Evolutionary conservation across 2,888 invertebrate genomes (phyloP), one percentile per base, ranked within the genome.

Genomic region (Smittia aterrima): DNA sequence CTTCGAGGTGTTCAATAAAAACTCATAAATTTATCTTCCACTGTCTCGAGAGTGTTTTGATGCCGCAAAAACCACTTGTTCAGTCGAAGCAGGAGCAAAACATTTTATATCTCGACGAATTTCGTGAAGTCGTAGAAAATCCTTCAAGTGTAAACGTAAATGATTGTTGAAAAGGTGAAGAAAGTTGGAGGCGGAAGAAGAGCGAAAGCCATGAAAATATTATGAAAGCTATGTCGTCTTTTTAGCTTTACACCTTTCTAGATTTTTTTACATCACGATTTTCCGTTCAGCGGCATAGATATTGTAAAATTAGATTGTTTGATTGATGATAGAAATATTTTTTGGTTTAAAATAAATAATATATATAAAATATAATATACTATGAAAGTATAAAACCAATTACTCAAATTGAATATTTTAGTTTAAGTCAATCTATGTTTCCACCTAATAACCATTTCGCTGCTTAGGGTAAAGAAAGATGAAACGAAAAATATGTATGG

Each of bases 401-500:
- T n/a, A n/a, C n/a, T n/a, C n/a, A n/a, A n/a, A n/a, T n/a, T n/a
- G n/a, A n/a, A n/a, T n/a, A n/a, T n/a, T n/a, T n/a, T n/a, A 47
- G 11, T 47, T 32, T n/a, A 11, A 47, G 47, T 47, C 47, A 6
- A 11, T 22, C 58, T 58, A 58, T 18, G 58, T 7, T 22, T 58
- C 18, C 18, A 20, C 58, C 58, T 20, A 58, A 58, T 58, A 58
- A 20, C 58, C 58, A 58, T 58, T 22, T 22, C 22, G 58, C 58
- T 13, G 16, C 58, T 18, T 58, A 6, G 18, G 47, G 11, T 47
- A 3, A 25, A 64, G n/a, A 20, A 64, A 64, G 27, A 64, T 22
- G 27, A 64, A 27, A 64, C 16, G 64, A 64, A 27, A 64, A 64
- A 64, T 64, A 64, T 64, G 64, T 27, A 64, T 27, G 27, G 64